phyloP scores from a whole-genome alignment of 64 coral and sea anemone genomes.

The Anthopleura sola region DNA sequence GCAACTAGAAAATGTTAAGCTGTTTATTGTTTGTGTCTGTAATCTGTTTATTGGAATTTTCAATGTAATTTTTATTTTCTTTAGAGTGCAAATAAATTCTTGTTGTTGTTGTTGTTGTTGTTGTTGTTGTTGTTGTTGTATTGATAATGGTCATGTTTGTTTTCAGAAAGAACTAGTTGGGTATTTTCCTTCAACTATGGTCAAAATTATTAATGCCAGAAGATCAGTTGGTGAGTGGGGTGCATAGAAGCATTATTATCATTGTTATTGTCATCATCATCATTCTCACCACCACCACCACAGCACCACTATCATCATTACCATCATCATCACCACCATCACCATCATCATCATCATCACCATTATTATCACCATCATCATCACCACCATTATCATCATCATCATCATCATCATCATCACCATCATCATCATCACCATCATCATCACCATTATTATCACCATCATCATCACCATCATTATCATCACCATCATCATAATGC shows the following conservation, averaged over 20 bases:
- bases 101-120: too few relatives aligned
- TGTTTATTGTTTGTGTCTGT: too few relatives aligned
- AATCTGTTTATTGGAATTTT: too few relatives aligned
- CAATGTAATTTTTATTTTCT: too few relatives aligned
- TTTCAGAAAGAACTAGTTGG: constrained; percentile 72
- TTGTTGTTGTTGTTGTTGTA: too few relatives aligned
- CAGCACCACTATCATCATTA: not conserved
- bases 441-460: too few relatives aligned
- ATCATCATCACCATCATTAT: too few relatives aligned
- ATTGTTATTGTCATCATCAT: not conserved
- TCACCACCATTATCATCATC: not conserved
- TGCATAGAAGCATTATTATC: not conserved
- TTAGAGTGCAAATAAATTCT: too few relatives aligned
- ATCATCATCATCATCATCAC: not conserved
- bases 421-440: too few relatives aligned
- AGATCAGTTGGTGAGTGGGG: not conserved
- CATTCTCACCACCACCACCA: too few relatives aligned
- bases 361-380: too few relatives aligned
- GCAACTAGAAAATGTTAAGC: not conserved
- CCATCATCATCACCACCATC: not conserved
- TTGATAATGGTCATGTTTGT: not conserved
- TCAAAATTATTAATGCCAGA: constrained; percentile 6
- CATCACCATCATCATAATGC: too few relatives aligned
- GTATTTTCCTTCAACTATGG: constrained; percentile 52
- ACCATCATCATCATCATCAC: not conserved